These are phyloP conservation scores for Cephus cinctus DNA, from an alignment of 1,140 invertebrate species.

Conservation along the genomic window DNA sequence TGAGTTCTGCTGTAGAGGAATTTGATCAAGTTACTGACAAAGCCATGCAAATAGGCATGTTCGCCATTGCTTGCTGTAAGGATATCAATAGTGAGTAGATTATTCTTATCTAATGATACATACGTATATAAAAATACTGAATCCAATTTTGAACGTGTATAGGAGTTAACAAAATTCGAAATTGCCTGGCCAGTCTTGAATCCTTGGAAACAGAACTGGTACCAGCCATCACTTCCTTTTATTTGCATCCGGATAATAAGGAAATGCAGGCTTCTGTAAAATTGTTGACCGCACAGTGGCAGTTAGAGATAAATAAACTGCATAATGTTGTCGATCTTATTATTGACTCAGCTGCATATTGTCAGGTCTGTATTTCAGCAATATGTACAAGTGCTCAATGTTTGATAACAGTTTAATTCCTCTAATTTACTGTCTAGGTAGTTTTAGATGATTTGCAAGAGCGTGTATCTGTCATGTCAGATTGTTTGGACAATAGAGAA, in stretches of 20 bases:
- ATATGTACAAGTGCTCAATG: neutral
- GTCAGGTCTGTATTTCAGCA: conserved; percentile 53
- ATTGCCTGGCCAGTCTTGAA: conserved; percentile 65
- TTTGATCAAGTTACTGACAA: conserved; percentile 68
- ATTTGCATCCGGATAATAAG: conserved; percentile 45
- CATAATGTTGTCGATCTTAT: conserved; percentile 61
- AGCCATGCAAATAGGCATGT: conserved; percentile 65
- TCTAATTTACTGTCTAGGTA: conserved; percentile 28
- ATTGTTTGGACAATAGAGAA: conserved; percentile 44
- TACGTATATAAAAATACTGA: conserved; percentile 1
- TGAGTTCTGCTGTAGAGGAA: conserved; percentile 53
- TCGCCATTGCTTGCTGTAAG: conserved; percentile 67
- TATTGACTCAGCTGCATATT: conserved; percentile 66
- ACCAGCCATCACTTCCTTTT: conserved; percentile 57
- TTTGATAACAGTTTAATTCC: neutral
- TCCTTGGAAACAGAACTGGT: conserved; percentile 65
- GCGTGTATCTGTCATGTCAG: conserved; percentile 33
- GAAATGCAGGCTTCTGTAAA: conserved; percentile 48
- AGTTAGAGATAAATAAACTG: conserved; percentile 59
- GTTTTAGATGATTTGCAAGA: conserved; percentile 47
- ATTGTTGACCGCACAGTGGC: conserved; percentile 60
- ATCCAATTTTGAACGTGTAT: conserved; percentile 30
- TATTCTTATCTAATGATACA: conserved; percentile 8
- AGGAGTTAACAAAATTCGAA: conserved; percentile 62
- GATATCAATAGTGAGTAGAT: conserved; percentile 57